These are phyloP conservation scores for Sciurus niger DNA, from an alignment of 2,113 vertebrate genomes.

Conservation along the genomic window DNA sequence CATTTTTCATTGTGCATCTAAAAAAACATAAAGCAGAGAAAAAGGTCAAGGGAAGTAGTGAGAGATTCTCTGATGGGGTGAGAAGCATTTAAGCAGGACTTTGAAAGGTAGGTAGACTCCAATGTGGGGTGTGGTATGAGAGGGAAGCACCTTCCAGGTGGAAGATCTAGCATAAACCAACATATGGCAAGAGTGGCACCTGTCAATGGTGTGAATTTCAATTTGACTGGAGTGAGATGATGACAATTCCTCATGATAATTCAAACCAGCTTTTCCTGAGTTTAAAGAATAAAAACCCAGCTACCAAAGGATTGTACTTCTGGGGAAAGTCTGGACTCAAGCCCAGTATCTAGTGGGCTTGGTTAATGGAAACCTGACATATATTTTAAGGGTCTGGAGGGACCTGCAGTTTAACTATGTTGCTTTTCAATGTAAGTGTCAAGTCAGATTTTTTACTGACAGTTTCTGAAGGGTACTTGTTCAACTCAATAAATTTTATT, in stretches of 20 bases:
- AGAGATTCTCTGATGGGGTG: not conserved
- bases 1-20: not conserved
- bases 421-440: not conserved
- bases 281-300: not conserved
- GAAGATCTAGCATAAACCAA: not conserved
- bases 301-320: not conserved
- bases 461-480: not conserved
- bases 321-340: not conserved
- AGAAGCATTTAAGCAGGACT: not conserved
- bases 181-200: rapidly evolving
- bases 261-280: not conserved
- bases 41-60: not conserved
- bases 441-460: not conserved
- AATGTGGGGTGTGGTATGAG: not conserved
- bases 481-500: not conserved
- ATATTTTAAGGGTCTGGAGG: not conserved
- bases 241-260: not conserved
- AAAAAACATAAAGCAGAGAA: not conserved
- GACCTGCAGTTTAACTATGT: not conserved
- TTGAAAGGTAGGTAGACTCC: not conserved
- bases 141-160: not conserved
- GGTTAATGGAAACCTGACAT: not conserved
- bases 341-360: not conserved
- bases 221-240: not conserved
- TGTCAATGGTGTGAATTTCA: not conserved